Base-by-base conservation (phyloP, 2,888 invertebrate genomes). In the Brenthis hecate region DNA sequence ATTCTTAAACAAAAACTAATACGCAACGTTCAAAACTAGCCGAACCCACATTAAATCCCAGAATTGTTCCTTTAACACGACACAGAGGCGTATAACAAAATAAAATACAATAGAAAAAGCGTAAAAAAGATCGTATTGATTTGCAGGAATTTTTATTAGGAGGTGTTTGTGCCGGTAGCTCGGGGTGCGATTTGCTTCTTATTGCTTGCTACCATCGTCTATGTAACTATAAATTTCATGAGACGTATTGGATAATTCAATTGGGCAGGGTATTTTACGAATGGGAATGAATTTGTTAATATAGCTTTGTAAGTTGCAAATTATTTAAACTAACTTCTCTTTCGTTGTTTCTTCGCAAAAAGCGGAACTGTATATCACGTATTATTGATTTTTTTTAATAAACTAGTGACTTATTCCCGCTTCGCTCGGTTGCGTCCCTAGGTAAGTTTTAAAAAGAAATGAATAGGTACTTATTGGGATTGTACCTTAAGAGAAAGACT, bases 71-170 rank as follows among this genome's bases (percentile, higher is more conserved):
- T 90, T 89, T 89, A 90, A 88, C 88, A 88, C 90, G 86, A 87
- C 80, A 80, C 85, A 81, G 83, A 86, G 84, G 88, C 91, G 86
- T 86, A 87, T 85, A 90, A 89, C 89, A 90, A 86, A 90, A 91
- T 90, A 91, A 89, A 90, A 92, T 91, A 90, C 89, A 88, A 90
- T 89, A 88, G 86, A 89, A 91, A 89, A 90, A 89, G 89, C 88
- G 89, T 89, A 90, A 90, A 92, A 88, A 85, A 88, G 88, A 89
- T 90, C 87, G 87, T 92, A 93, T 92, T 93, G 92, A 93, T 93
- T 92, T 90, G 87, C 83, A 83, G 92, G 93, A 92, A 93, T 93
- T 93, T 93, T 92, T 93, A 93, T 93, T 93, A 92, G 92, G 86
- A 87, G 84, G 84, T 86, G 85, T 86, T 87, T 89, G 88, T 88